These are phyloP conservation scores for Charadrius vociferus DNA, from an alignment of 2,113 vertebrate genomes.

Conservation along the genomic window DNA sequence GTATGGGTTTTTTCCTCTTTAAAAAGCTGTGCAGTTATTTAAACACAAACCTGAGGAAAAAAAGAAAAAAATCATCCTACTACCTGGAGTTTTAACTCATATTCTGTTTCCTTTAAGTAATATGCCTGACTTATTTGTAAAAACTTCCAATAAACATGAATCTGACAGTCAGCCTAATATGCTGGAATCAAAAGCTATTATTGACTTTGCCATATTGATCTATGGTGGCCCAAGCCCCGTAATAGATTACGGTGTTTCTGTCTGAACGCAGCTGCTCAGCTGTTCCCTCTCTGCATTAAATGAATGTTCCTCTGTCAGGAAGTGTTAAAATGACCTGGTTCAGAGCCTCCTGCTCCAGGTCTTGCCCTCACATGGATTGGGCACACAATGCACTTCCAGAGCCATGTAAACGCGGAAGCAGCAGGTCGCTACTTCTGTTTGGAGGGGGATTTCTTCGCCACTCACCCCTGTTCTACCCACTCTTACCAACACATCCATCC, in stretches of 20 bases:
- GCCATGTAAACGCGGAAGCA: rapidly evolving
- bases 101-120: slow-evolving; percentile 8
- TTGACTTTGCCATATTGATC: slow-evolving; percentile 71
- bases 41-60: not conserved
- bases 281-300: slow-evolving; percentile 16
- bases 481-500: not conserved
- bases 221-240: not conserved
- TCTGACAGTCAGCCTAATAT: slow-evolving; percentile 63
- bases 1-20: rapidly evolving
- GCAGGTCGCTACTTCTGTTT: not conserved
- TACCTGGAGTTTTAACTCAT: not conserved
- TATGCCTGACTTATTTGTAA: slow-evolving; percentile 44
- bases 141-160: slow-evolving; percentile 65
- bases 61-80: not conserved
- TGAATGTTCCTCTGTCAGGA: not conserved
- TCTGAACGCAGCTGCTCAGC: not conserved
- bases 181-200: slow-evolving; percentile 67
- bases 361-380: not conserved
- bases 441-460: not conserved
- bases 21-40: not conserved
- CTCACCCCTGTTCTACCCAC: not conserved
- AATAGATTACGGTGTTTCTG: slow-evolving; percentile 40
- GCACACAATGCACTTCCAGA: not conserved
- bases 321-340: not conserved
- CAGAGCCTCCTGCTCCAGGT: not conserved